Conservation (phyloP, 1,140 invertebrate genomes). For the Eulimnadia texana region DNA sequence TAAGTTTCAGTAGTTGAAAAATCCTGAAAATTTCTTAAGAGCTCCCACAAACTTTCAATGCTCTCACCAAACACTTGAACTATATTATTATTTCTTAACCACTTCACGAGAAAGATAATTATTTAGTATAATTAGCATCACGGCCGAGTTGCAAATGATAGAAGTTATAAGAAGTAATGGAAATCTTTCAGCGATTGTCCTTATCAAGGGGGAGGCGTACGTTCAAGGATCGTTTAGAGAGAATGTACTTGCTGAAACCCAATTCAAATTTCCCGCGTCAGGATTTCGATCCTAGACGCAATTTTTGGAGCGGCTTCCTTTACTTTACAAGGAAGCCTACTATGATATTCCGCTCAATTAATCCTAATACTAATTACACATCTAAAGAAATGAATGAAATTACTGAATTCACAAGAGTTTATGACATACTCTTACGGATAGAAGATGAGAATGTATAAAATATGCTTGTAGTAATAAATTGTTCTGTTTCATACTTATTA, state of each 20-base stretch:
- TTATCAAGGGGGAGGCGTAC: constrained; percentile 19
- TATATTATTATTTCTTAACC: too few species aligned
- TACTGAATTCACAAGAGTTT: too few species aligned
- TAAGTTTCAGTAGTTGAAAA: too few species aligned
- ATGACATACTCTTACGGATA: too few species aligned
- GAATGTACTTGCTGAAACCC: constrained; percentile 21
- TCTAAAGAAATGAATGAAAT: too few species aligned
- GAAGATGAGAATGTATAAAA: not conserved
- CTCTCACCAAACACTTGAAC: too few species aligned
- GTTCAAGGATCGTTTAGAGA: constrained; percentile 19
- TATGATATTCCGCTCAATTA: not conserved
- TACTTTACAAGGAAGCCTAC: constrained; percentile 14
- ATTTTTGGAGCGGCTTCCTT: constrained; percentile 20
- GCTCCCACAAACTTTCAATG: too few species aligned
- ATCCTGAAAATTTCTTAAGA: too few species aligned
- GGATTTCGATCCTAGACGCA: constrained; percentile 12
- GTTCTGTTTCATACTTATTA: too few species aligned
- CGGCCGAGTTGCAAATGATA: not conserved
- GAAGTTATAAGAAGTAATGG: not conserved
- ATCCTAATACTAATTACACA: not conserved
- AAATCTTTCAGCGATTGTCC: constrained; percentile 5
- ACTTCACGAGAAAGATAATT: not conserved
- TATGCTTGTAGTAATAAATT: not conserved
- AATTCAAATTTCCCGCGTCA: constrained; percentile 13
- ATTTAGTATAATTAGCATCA: not conserved